These are phyloP conservation scores for Latrodectus geometricus DNA, from an alignment of 1,140 invertebrate genomes.

Conservation along the genomic window DNA sequence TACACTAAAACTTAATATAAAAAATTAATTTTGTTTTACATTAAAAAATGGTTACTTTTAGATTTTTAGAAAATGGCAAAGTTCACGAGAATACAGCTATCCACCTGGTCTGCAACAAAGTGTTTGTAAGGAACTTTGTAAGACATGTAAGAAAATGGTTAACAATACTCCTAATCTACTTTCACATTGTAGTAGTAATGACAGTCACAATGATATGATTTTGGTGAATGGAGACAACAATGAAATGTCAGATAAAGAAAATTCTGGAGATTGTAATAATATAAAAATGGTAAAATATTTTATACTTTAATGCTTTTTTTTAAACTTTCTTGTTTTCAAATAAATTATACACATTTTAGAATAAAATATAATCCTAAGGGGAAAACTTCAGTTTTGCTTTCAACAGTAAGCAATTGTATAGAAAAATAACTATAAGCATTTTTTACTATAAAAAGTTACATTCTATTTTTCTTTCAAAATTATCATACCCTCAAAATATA, in stretches of 20 bases:
- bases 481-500: too few species aligned
- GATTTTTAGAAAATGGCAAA: slow-evolving; percentile 54
- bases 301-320: neutral
- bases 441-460: too few species aligned
- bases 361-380: too few species aligned
- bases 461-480: too few species aligned
- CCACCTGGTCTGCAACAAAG: slow-evolving; percentile 63
- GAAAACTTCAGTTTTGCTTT: too few species aligned
- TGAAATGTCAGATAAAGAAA: slow-evolving; percentile 31
- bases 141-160: slow-evolving; percentile 15
- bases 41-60: neutral
- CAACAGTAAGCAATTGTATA: too few species aligned
- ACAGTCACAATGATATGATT: neutral
- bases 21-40: neutral
- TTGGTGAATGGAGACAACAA: neutral
- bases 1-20: neutral
- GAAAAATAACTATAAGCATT: too few species aligned
- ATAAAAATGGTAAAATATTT: slow-evolving; percentile 12
- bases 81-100: slow-evolving; percentile 35
- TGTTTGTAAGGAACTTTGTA: slow-evolving; percentile 58
- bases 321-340: too few species aligned
- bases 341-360: too few species aligned
- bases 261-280: slow-evolving; percentile 35
- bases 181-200: slow-evolving; percentile 7
- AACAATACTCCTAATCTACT: slow-evolving; percentile 2